Evolutionary conservation across 2,888 invertebrate genomes (phyloP).

Genomic region (Trachelus iudaicus): DNA sequence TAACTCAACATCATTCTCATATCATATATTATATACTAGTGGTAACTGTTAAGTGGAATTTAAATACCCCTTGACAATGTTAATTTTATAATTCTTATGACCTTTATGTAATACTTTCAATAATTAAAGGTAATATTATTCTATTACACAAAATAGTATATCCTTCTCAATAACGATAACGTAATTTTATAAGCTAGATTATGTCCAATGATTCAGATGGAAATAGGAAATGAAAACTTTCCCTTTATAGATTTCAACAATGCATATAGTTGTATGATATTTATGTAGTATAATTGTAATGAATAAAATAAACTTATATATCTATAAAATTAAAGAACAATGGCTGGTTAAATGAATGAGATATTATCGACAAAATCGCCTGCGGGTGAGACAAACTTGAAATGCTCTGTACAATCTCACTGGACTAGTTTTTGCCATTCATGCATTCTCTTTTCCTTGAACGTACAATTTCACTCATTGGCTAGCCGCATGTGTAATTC

Average conservation of each 20-base stretch:
- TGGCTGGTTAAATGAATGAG: background rate
- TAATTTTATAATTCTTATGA: background rate
- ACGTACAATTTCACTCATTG: background rate
- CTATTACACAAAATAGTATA: background rate
- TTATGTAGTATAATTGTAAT: background rate
- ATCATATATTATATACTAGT: background rate
- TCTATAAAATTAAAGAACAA: background rate
- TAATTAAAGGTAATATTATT: background rate
- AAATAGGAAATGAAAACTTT: background rate
- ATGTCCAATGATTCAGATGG: background rate
- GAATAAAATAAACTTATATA: background rate
- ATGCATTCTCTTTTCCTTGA: background rate
- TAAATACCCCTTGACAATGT: background rate
- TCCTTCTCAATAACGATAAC: background rate
- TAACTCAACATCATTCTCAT: background rate
- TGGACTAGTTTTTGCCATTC: conserved; percentile 4
- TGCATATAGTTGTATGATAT: background rate
- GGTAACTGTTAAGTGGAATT: background rate
- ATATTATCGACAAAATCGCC: background rate
- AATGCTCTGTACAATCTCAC: background rate
- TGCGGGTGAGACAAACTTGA: background rate
- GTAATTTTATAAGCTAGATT: background rate
- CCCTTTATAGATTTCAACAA: background rate
- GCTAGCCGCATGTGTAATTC: background rate
- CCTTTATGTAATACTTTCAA: background rate